Conservation (phyloP, 2,888 invertebrate genomes). For the Eledona agricola region DNA sequence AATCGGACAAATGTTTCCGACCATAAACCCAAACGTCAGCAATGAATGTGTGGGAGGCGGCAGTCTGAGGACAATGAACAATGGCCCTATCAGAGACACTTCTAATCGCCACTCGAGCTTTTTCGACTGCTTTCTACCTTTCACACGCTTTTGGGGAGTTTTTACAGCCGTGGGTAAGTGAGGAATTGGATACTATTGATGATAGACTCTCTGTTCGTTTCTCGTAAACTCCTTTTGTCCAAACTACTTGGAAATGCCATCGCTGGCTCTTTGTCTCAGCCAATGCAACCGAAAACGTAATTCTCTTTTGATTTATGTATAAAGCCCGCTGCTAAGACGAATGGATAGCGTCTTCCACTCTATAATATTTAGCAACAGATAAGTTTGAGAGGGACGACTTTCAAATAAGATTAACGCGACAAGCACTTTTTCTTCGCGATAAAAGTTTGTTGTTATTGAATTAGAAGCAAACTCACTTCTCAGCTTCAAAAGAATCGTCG, state of each 20-base stretch:
- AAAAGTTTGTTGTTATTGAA: too few relatives aligned
- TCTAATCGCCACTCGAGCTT: constrained; percentile 40
- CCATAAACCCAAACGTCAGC: constrained; percentile 38
- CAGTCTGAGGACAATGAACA: constrained; percentile 35
- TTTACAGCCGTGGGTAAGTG: constrained; percentile 50
- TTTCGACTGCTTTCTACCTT: constrained; percentile 46
- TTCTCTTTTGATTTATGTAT: constrained; percentile 28
- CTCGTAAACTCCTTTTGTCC: constrained; percentile 19
- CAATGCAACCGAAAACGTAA: constrained; percentile 22
- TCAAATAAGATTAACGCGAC: too few relatives aligned
- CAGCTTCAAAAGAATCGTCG: too few relatives aligned
- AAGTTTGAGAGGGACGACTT: too few relatives aligned
- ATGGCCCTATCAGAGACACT: constrained; percentile 34
- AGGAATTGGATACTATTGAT: constrained; percentile 29
- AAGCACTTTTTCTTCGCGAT: too few relatives aligned
- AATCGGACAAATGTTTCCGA: constrained; percentile 39
- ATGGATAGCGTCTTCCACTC: constrained; percentile 19
- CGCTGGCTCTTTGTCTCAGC: constrained; percentile 16
- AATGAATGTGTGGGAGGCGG: constrained; percentile 34
- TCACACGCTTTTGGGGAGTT: constrained; percentile 50
- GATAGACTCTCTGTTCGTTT: constrained; percentile 9
- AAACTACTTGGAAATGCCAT: constrained; percentile 23
- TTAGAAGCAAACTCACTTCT: too few relatives aligned
- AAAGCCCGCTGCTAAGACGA: constrained; percentile 15
- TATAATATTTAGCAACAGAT: constrained; percentile 20